Percentiles rank a stretch among this genome's conserved stretches.
These are phyloP conservation scores for Serinus canaria DNA, from an alignment of 2,113 vertebrate genomes.

Conservation along the genomic window DNA sequence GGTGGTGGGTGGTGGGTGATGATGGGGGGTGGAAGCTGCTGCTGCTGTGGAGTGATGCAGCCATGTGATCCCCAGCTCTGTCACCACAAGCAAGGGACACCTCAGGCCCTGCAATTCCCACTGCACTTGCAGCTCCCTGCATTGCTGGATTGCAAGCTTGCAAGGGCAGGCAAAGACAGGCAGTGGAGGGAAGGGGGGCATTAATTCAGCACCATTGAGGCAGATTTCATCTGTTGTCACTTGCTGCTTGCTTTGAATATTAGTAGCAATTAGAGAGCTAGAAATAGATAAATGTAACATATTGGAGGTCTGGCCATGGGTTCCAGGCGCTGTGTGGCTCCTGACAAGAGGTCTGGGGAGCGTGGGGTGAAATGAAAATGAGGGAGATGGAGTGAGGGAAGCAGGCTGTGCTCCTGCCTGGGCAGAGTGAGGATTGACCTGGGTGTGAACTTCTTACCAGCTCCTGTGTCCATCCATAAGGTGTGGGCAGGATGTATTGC, in stretches of 20 bases:
- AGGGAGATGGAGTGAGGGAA: not conserved
- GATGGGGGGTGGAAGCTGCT: not conserved
- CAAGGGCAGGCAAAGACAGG: not conserved
- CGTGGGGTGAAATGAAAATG: not conserved
- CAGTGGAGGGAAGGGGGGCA: too few relatives aligned
- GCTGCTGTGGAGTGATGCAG: not conserved
- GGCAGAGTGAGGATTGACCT: slow-evolving; percentile 7
- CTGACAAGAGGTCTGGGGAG: not conserved
- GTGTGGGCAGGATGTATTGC: not conserved
- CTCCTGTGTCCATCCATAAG: not conserved
- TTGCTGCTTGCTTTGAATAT: not conserved
- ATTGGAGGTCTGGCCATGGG: not conserved
- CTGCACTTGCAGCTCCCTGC: not conserved
- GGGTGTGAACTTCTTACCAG: slow-evolving; percentile 13
- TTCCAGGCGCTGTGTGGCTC: not conserved
- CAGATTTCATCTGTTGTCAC: not conserved
- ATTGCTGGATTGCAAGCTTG: fast-evolving
- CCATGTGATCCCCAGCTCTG: not conserved
- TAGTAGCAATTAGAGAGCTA: not conserved
- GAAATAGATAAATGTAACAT: not conserved
- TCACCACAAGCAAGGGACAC: not conserved
- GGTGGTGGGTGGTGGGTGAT: too few relatives aligned
- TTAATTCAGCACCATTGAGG: not conserved
- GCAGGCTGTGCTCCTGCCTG: not conserved
- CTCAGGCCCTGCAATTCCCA: not conserved